phyloP scores from a whole-genome alignment of 1,140 invertebrate species.

The Bathynomus jamesi region DNA sequence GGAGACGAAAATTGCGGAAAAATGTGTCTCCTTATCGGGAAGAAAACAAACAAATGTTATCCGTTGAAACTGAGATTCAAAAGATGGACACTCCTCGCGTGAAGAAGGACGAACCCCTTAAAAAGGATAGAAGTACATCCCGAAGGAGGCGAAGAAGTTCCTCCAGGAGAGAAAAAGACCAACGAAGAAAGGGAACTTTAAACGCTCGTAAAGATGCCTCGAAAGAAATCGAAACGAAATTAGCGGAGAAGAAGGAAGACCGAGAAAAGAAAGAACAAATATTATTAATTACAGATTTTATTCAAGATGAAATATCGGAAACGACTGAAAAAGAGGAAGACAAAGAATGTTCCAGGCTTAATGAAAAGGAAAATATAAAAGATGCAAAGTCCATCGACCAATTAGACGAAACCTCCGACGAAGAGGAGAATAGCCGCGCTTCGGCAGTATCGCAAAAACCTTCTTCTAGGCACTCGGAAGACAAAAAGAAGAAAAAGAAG shows the following conservation, averaged over 20 bases:
- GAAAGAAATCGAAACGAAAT: background rate
- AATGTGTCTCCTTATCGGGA: background rate
- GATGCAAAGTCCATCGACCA: too few species aligned
- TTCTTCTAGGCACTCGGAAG: constrained; percentile 37
- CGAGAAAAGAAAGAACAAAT: background rate
- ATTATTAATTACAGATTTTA: too few species aligned
- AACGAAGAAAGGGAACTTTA: background rate
- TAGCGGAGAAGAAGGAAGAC: background rate
- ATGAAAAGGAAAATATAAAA: background rate
- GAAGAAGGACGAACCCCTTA: constrained; percentile 45
- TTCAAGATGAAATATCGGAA: too few species aligned
- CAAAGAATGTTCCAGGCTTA: background rate
- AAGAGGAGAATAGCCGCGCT: background rate
- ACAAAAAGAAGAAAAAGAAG: constrained; percentile 46
- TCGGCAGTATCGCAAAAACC: constrained; percentile 3
- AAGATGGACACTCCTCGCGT: constrained; percentile 33
- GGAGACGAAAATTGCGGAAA: constrained; percentile 19
- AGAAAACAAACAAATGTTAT: background rate
- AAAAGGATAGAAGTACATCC: background rate
- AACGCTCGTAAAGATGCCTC: background rate
- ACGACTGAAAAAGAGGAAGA: background rate
- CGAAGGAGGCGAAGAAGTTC: background rate
- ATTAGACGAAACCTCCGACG: too few species aligned
- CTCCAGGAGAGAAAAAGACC: too few species aligned
- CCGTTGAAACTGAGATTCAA: constrained; percentile 16